Evolutionary conservation across 2,113 vertebrate species (phyloP), one percentile per base, ranked within the genome.

Genomic region (Tychaedon coryphoeus): DNA sequence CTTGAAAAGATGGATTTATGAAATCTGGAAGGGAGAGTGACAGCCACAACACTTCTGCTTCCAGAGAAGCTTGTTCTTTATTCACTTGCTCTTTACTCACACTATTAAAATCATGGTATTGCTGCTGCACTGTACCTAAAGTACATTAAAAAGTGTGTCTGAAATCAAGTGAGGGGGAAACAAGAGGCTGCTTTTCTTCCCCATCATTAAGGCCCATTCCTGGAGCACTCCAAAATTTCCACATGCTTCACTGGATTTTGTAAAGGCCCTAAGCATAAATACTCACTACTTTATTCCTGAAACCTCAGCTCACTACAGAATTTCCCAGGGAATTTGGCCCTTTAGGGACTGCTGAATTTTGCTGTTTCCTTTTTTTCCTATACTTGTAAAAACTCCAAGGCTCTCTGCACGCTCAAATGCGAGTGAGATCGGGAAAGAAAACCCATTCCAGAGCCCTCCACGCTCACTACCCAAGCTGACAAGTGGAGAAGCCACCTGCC

Each of bases 401-500:
- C 8, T 86, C 56, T 62, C 71, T 28, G 33, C 36, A 15, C 0
- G 0, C 28, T 38, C 2, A 0, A 29, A 36, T 12, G 26, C 0
- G 2, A 60, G 40, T 0, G 0, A 53, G 19, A 14, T 1, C 0
- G 6, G 1, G 15, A 15, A 2, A 18, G 43, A 71, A 51, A 14
- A 5, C 43, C 26, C 6, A 2, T 26, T 64, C 25, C 36, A 31
- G 56, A 75, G 15, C 28, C 17, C 15, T 62, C 13, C 28, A 13
- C 2, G 2, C 50, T 81, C 70, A 33, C n/a, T 19, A 6, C 15
- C n/a, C 17, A 26, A n/a, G 31, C 0, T 1, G 29, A n/a, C n/a
- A 47, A n/a, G 40, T 3, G 15, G 25, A 15, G 23, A 31, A 60
- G 19, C 10, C 24, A 53, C 7, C 19, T 10, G 11, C 9, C 24